Percentiles rank a stretch among this genome's conserved stretches.
phyloP scores from a whole-genome alignment of 1,140 invertebrate species.

The Plectrocnemia conspersa region DNA sequence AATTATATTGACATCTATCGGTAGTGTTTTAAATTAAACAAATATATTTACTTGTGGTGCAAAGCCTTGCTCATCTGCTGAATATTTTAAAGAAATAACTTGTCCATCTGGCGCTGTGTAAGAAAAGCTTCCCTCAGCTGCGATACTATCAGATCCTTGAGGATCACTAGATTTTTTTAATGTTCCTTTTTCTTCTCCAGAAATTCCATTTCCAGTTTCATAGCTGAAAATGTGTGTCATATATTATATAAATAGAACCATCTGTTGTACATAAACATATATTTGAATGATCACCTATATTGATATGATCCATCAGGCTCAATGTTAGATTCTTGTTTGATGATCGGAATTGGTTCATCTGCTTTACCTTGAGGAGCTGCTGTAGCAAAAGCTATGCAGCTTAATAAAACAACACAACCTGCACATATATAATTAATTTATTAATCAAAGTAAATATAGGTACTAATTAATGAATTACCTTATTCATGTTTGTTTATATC shows the following conservation, averaged over 20 bases:
- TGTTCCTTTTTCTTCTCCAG: conserved; percentile 60
- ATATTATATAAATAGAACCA: neutral
- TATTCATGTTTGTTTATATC: conserved; percentile 4
- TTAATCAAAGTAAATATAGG: conserved; percentile 2
- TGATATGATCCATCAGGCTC: conserved; percentile 61
- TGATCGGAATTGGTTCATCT: conserved; percentile 55
- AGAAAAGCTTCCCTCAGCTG: conserved; percentile 68
- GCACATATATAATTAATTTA: conserved; percentile 16
- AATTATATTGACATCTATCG: neutral
- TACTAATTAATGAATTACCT: conserved; percentile 1
- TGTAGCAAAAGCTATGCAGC: conserved; percentile 42
- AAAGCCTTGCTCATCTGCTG: conserved; percentile 72
- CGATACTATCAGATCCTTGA: conserved; percentile 57
- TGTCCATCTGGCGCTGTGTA: conserved; percentile 80
- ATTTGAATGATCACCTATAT: conserved; percentile 50
- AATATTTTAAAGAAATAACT: conserved; percentile 69
- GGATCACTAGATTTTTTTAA: conserved; percentile 59
- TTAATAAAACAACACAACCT: conserved; percentile 37
- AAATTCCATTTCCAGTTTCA: conserved; percentile 70
- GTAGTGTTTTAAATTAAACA: conserved; percentile 30
- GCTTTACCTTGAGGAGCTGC: conserved; percentile 50
- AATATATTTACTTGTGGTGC: conserved; percentile 52
- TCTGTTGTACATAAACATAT: neutral
- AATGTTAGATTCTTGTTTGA: conserved; percentile 61
- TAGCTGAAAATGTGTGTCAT: conserved; percentile 54